These are phyloP conservation scores for Formicarius rufipectus DNA, from an alignment of 2,113 vertebrate species.

Conservation along the genomic window DNA sequence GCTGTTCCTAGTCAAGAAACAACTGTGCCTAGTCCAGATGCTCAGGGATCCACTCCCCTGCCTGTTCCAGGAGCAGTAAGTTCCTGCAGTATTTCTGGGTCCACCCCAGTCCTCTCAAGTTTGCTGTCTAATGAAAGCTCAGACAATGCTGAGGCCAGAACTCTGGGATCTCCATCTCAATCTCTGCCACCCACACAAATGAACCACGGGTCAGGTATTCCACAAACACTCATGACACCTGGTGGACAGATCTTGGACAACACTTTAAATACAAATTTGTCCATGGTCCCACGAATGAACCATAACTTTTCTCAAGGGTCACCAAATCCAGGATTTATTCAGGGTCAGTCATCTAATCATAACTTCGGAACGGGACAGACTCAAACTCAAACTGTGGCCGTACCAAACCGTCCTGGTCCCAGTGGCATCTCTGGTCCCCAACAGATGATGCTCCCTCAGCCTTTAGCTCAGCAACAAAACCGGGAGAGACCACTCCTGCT, in stretches of 20 bases:
- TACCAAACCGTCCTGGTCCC: slow-evolving; percentile 71
- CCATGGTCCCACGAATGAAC: slow-evolving; percentile 77
- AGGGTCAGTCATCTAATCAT: slow-evolving; percentile 67
- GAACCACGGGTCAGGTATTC: slow-evolving; percentile 67
- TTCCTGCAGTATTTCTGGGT: slow-evolving; percentile 70
- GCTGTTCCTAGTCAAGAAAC: slow-evolving; percentile 45
- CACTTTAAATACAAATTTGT: slow-evolving; percentile 69
- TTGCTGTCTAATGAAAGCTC: slow-evolving; percentile 86
- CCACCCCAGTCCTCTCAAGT: slow-evolving; percentile 84
- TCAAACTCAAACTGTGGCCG: slow-evolving; percentile 66
- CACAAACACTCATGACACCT: slow-evolving; percentile 72
- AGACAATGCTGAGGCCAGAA: slow-evolving; percentile 75
- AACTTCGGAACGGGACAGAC: slow-evolving; percentile 69
- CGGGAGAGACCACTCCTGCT: slow-evolving; percentile 86
- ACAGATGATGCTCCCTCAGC: slow-evolving; percentile 78
- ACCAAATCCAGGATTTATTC: slow-evolving; percentile 74
- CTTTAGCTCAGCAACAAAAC: slow-evolving; percentile 74
- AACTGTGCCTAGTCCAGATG: slow-evolving; percentile 50
- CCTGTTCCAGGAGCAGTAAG: slow-evolving; percentile 66
- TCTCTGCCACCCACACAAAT: slow-evolving; percentile 76
- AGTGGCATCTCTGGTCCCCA: slow-evolving; percentile 73
- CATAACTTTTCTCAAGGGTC: slow-evolving; percentile 78
- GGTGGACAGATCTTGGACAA: slow-evolving; percentile 74
- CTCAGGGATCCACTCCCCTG: slow-evolving; percentile 48
- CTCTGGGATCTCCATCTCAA: slow-evolving; percentile 74